Conservation (phyloP, 2,113 vertebrate genomes). For the Rhinichthys klamathensis region DNA sequence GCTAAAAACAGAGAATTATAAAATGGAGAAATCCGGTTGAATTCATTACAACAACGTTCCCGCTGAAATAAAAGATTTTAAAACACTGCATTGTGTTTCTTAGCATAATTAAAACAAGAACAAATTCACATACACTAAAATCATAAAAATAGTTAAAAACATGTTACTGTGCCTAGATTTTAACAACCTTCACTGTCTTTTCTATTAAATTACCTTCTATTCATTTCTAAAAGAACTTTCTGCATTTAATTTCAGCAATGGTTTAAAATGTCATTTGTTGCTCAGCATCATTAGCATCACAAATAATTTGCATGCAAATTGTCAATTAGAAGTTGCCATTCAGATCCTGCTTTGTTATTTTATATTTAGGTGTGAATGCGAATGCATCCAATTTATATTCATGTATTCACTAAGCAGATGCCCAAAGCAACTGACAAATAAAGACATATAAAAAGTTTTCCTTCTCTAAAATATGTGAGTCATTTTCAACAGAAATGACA, state of each 20-base stretch:
- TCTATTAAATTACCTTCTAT: neutral
- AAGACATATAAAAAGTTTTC: neutral
- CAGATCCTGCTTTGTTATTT: neutral
- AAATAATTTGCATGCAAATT: neutral
- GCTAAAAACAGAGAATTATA: neutral
- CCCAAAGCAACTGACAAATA: neutral
- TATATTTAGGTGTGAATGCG: neutral
- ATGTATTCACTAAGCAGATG: neutral
- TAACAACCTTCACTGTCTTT: neutral
- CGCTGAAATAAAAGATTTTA: neutral
- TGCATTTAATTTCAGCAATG: neutral
- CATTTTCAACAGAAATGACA: neutral
- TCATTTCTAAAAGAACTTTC: neutral
- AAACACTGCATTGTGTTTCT: neutral
- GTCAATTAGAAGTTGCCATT: neutral
- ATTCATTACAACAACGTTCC: neutral
- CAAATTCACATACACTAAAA: neutral
- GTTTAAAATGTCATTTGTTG: neutral
- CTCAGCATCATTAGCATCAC: slow-evolving; percentile 14
- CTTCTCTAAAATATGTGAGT: neutral
- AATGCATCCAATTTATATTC: neutral
- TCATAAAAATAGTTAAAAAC: neutral
- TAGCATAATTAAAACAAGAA: neutral
- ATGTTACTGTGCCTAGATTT: neutral
- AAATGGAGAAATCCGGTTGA: neutral